Evolutionary conservation across 1,140 invertebrate genomes (phyloP), one percentile per base, ranked within the genome.

Genomic region (Aphidius ervi): DNA sequence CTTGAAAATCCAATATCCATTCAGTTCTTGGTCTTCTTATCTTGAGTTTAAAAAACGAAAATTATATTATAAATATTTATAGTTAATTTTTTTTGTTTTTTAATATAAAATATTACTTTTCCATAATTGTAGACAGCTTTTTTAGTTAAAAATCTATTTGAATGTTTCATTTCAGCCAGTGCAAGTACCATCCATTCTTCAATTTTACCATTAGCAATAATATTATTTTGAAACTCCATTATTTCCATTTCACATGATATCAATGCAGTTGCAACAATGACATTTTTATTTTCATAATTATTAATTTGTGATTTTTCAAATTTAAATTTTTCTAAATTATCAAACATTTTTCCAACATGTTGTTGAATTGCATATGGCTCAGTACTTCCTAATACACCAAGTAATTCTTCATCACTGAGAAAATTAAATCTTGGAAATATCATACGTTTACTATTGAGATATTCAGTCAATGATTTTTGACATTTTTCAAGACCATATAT

Each of bases 261-360:
- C 85, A 96, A 88, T 46, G 88, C 93, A 23, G 82, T 86, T 2
- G 87, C 90, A 20, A 88, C 74, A 2, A 82, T 82, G 46, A 83
- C 80, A 56, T 86, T 85, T 5, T 82, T 82, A 58, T 79, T 83
- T 67, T 89, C 86, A 20, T 50, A n/a, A n/a, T n/a, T 37, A 16
- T 31, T 31, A 8, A 45, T 31, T 31, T 56, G 7, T 10, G 16
- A 40, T 40, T 82, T 77, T 41, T 77, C 78, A 60, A 94, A 80
- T 56, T 84, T 82, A 58, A 95, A 79, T 50, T 86, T 86, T 67
- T 87, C 85, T 9, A 96, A 87, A 73, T 95, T 95, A 73, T 95
- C 92, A 78, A 92, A 96, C 91, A 96, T 95, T 84, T 97, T 96
- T 50, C 94, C 91, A 83, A 95, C 92, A 70, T 96, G 91, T 70